Percentiles rank a stretch among this genome's conserved stretches.
Conservation (phyloP, 2,797 vertebrate genomes). For the Acipenser ruthenus region DNA sequence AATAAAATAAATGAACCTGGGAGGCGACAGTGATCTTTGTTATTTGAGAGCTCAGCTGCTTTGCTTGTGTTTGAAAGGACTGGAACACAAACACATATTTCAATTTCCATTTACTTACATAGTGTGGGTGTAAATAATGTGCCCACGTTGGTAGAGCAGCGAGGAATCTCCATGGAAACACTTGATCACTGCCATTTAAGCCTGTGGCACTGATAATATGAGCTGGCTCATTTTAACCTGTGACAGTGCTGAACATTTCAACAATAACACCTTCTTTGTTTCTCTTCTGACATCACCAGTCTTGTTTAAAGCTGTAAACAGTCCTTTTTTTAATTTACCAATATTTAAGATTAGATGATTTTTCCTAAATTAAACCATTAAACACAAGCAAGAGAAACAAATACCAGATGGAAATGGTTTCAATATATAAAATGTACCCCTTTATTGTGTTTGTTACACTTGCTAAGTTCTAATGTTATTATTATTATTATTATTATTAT, state of each 20-base stretch:
- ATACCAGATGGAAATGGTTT: too few species aligned
- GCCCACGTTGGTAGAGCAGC: constrained; percentile 37
- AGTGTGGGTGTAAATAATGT: constrained; percentile 44
- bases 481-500: too few species aligned
- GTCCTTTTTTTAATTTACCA: too few species aligned
- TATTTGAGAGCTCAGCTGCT: constrained; percentile 29
- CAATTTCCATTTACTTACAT: constrained; percentile 34
- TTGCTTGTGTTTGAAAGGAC: constrained; percentile 19
- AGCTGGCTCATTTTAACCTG: constrained; percentile 40
- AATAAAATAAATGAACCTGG: neutral
- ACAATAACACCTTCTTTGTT: constrained; percentile 12
- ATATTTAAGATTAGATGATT: too few species aligned
- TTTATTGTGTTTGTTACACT: too few species aligned
- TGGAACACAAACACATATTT: constrained; percentile 21
- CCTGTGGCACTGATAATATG: constrained; percentile 32
- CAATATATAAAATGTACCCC: too few species aligned
- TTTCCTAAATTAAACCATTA: too few species aligned
- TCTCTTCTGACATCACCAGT: too few species aligned
- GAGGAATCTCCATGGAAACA: constrained; percentile 59
- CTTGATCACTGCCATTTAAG: constrained; percentile 50
- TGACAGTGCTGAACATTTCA: constrained; percentile 20
- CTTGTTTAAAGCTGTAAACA: too few species aligned
- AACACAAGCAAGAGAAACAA: too few species aligned
- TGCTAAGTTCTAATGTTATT: too few species aligned
- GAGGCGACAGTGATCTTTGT: neutral